These are phyloP conservation scores for Sebastes diaconus DNA, from an alignment of 2,797 vertebrate species.

Conservation along the genomic window DNA sequence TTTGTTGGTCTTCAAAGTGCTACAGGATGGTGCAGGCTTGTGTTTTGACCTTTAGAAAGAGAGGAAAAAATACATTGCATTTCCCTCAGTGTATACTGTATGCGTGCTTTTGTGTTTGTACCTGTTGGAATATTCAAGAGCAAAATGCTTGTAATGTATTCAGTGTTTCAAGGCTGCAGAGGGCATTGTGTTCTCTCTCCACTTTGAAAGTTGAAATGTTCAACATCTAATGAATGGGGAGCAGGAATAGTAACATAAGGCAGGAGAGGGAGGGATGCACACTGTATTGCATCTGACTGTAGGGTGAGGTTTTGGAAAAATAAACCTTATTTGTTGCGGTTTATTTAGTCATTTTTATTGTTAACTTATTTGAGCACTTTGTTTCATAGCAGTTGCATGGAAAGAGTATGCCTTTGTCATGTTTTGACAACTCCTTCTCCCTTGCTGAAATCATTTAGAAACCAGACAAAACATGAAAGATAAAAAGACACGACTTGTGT, in stretches of 20 bases:
- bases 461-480: not conserved
- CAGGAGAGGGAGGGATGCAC: slow-evolving; percentile 9
- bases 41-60: slow-evolving; percentile 53
- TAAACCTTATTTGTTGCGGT: not conserved
- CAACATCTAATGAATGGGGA: slow-evolving; percentile 68
- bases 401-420: not conserved
- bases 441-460: not conserved
- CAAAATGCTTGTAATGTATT: slow-evolving; percentile 47
- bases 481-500: not conserved
- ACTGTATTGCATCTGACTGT: not conserved
- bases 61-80: slow-evolving; percentile 21
- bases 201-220: slow-evolving; percentile 74
- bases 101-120: slow-evolving; percentile 23
- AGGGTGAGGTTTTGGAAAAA: not conserved
- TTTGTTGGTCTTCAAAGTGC: slow-evolving; percentile 42
- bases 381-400: not conserved
- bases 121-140: slow-evolving; percentile 41
- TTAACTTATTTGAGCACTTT: not conserved
- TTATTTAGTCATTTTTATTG: rapidly evolving
- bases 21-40: slow-evolving; percentile 9
- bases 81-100: slow-evolving; percentile 1
- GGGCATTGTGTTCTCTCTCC: slow-evolving; percentile 49
- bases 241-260: slow-evolving; percentile 12
- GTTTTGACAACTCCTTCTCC: not conserved
- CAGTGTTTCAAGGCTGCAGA: slow-evolving; percentile 35